Evolutionary conservation across 1,140 invertebrate species (phyloP), one percentile per base, ranked within the genome.

Genomic region (Eupristina koningsbergeri): DNA sequence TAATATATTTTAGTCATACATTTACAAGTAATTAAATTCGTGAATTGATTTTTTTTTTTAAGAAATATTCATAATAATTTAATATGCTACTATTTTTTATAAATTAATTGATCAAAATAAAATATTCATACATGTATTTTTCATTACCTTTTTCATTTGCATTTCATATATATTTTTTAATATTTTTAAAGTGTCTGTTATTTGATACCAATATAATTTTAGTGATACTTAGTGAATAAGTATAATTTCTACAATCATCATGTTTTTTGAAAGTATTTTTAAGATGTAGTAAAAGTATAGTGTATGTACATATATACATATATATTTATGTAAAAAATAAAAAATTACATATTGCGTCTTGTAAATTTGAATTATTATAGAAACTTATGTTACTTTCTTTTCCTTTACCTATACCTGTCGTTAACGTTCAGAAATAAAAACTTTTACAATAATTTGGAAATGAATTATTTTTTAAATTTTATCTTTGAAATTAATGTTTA

Each of bases 261-360:
- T 34, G 29, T 34, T 79, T 79, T 74, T 50, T 31, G 67, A 84
- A 73, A 84, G 58, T 50, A 64, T 84, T 80, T 71, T 64, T 63
- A 47, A 84, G 41, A 80, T 80, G 78, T 80, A 84, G 71, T 75
- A 76, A 80, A 84, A 84, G 77, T 71, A 84, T 80, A 80, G 63
- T 81, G 84, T 85, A 85, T 81, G 74, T 85, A 85, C 79, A 85
- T 85, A 85, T 81, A 85, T 81, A 85, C 74, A 85, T 77, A 85
- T 81, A 85, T 85, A 85, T 85, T 81, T 77, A 85, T 85, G 79
- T 85, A 81, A 81, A 84, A 81, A 77, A 85, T 85, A 81, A 85
- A 81, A 77, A 77, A 47, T 73, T 81, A 71, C 67, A 71, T 41
- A 75, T 85, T 81, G 69, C 79, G 64, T 85, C 73, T 78, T 85